phyloP scores from a whole-genome alignment of 2,888 invertebrate genomes.

The Brenthis hecate region DNA sequence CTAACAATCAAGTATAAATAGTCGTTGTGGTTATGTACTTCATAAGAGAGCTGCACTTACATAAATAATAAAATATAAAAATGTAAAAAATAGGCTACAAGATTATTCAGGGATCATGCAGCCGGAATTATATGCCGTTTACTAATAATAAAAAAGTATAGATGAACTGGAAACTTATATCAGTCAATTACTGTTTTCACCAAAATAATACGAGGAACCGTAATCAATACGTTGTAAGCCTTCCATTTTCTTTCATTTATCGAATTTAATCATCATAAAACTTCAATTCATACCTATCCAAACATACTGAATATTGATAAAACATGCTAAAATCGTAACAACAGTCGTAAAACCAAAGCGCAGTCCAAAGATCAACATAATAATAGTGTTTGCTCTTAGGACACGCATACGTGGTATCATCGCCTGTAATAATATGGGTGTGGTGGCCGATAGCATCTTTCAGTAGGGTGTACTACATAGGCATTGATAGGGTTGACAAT shows the following conservation, averaged over 20 bases:
- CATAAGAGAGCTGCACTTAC: too few species aligned
- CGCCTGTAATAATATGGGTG: slow-evolving; percentile 65
- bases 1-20: too few species aligned
- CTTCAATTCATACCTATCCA: background rate
- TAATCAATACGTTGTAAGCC: too few species aligned
- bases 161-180: too few species aligned
- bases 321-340: slow-evolving; percentile 11
- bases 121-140: too few species aligned
- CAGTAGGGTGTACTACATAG: slow-evolving; percentile 64
- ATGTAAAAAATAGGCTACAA: too few species aligned
- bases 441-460: slow-evolving; percentile 74
- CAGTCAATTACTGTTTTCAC: too few species aligned
- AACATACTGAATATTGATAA: slow-evolving; percentile 13
- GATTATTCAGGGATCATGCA: too few species aligned
- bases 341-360: slow-evolving; percentile 18
- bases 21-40: too few species aligned
- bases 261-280: background rate
- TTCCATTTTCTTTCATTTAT: background rate
- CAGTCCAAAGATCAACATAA: slow-evolving; percentile 34
- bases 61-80: too few species aligned
- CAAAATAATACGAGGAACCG: too few species aligned
- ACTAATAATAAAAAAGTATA: too few species aligned
- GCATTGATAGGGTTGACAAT: slow-evolving; percentile 27
- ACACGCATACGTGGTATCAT: slow-evolving; percentile 56
- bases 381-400: slow-evolving; percentile 51